phyloP scores from a whole-genome alignment of 37 sponge, comb jelly and placozoan genomes.

The Theonella swinhoei region DNA sequence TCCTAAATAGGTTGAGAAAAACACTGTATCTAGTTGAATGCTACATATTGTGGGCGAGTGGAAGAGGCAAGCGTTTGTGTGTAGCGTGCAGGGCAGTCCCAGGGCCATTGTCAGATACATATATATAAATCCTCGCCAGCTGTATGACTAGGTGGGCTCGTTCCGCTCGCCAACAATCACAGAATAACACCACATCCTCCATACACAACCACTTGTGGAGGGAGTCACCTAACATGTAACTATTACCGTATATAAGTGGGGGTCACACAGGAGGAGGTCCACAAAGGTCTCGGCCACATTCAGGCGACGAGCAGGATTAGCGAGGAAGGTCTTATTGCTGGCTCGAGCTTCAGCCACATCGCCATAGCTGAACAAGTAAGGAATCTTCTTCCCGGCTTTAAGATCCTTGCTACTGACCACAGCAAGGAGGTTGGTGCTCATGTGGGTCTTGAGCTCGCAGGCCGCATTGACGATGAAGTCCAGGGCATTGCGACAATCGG shows the following conservation, averaged over 20 bases:
- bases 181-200: too few relatives aligned
- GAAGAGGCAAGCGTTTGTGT: too few relatives aligned
- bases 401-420: neutral
- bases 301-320: neutral
- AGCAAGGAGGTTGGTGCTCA: neutral
- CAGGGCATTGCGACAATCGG: neutral
- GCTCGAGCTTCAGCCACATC: neutral
- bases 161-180: too few relatives aligned
- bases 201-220: too few relatives aligned
- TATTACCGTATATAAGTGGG: neutral
- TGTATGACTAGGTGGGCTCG: too few relatives aligned
- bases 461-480: neutral
- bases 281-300: neutral
- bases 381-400: neutral
- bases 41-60: too few relatives aligned
- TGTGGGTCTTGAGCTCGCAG: neutral
- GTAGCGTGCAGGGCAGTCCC: too few relatives aligned
- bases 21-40: too few relatives aligned
- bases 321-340: neutral
- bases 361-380: neutral
- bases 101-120: too few relatives aligned
- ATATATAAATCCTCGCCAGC: too few relatives aligned
- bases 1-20: too few relatives aligned
- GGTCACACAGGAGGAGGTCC: neutral
- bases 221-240: too few relatives aligned